Percentiles rank a stretch among this genome's conserved stretches.
Conservation (phyloP, 2,888 invertebrate species). For the Agrochola lota region DNA sequence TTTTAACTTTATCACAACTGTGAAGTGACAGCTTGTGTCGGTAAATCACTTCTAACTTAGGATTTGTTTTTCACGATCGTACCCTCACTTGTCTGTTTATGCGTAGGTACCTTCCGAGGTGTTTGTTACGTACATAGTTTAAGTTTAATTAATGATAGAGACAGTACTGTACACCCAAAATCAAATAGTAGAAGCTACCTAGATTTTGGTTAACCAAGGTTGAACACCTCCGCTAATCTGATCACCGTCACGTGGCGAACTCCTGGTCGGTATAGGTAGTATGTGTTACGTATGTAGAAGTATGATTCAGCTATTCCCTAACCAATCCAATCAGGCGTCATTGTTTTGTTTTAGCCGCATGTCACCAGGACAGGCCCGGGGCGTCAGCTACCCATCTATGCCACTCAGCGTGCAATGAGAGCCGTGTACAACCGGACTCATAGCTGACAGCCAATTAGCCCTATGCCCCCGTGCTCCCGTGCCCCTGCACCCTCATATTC, state of each 20-base stretch:
- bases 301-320: slow-evolving; percentile 59
- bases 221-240: slow-evolving; percentile 45
- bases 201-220: slow-evolving; percentile 30
- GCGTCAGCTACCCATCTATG: slow-evolving; percentile 74
- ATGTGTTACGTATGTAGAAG: slow-evolving; percentile 25
- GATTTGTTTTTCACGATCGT: slow-evolving; percentile 4
- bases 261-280: slow-evolving; percentile 24
- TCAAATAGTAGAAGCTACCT: slow-evolving; percentile 12
- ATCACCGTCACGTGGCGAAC: slow-evolving; percentile 42
- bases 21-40: slow-evolving; percentile 21
- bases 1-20: slow-evolving; percentile 51
- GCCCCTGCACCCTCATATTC: slow-evolving; percentile 69
- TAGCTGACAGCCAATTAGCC: slow-evolving; percentile 90
- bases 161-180: background rate
- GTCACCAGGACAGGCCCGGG: slow-evolving; percentile 72
- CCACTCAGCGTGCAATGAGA: slow-evolving; percentile 74
- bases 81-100: background rate
- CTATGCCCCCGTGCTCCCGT: slow-evolving; percentile 74
- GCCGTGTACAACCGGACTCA: slow-evolving; percentile 80
- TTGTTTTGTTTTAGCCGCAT: slow-evolving; percentile 79
- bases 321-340: slow-evolving; percentile 74
- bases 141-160: background rate
- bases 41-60: slow-evolving; percentile 31
- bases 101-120: background rate
- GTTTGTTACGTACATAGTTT: background rate